Evolutionary conservation across 2,797 vertebrate genomes (phyloP).

Genomic region (Merluccius polli): DNA sequence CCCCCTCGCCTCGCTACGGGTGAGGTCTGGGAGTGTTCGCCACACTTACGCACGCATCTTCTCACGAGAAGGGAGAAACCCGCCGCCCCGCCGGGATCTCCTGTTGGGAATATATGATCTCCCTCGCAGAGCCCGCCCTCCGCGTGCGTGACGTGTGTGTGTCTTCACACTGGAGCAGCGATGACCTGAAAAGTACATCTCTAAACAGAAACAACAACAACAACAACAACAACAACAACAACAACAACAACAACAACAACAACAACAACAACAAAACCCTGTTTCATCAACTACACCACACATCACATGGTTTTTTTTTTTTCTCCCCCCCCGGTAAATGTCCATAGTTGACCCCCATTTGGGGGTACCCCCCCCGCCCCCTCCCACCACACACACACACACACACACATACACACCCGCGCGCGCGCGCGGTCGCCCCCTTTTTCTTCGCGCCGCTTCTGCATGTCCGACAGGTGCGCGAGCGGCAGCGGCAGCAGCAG

Average conservation of each 20-base stretch:
- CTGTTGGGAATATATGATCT: not conserved
- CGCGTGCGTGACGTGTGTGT: no score
- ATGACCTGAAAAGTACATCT: not conserved
- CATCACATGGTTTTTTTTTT: not conserved
- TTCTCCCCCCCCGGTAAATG: no score
- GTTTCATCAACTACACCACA: not conserved
- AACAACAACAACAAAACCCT: not conserved
- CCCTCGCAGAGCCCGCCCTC: not conserved
- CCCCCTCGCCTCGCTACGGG: no score
- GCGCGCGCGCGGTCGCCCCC: no score
- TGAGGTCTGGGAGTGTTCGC: no score
- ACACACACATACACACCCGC: no score
- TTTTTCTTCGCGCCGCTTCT: constrained; percentile 39
- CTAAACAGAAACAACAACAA: not conserved
- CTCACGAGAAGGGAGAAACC: not conserved
- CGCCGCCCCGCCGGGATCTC: not conserved
- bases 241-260: no score
- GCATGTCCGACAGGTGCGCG: constrained; percentile 66
- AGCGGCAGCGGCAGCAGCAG: not conserved
- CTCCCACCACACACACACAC: no score
- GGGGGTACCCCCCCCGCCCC: no score
- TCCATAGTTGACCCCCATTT: not conserved
- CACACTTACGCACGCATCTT: not conserved
- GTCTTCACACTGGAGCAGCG: no score
- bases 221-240: not conserved